phyloP scores from a whole-genome alignment of 1,140 invertebrate species.

The Trichoplusia ni region DNA sequence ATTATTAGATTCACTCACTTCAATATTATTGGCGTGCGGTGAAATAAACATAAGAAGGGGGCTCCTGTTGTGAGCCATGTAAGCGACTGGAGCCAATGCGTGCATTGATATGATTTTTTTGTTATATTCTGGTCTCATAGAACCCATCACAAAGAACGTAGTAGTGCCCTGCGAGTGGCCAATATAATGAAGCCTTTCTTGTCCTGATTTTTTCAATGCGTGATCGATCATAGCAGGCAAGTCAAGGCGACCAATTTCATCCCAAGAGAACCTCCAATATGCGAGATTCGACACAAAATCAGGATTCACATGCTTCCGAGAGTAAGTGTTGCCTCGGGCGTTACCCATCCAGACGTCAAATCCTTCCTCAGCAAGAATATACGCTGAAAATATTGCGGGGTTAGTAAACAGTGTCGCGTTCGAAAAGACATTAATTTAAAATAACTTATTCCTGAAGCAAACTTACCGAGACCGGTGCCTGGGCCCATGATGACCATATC shows the following conservation, averaged over 20 bases:
- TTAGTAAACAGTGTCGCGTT: neutral
- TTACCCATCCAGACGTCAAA: constrained; percentile 92
- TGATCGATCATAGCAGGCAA: constrained; percentile 89
- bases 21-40: constrained; percentile 54
- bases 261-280: constrained; percentile 91
- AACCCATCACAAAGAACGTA: constrained; percentile 84
- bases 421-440: too few species aligned
- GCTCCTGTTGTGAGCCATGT: constrained; percentile 65
- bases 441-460: too few species aligned
- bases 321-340: constrained; percentile 86
- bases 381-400: constrained; percentile 75
- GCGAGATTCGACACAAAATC: constrained; percentile 78
- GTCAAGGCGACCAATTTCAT: constrained; percentile 91
- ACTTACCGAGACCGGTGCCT: constrained; percentile 38
- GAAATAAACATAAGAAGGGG: constrained; percentile 50
- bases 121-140: constrained; percentile 82
- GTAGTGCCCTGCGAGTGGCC: constrained; percentile 88
- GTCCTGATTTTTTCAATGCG: constrained; percentile 83
- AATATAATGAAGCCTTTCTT: constrained; percentile 85
- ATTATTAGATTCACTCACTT: constrained; percentile 67
- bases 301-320: constrained; percentile 82
- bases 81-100: constrained; percentile 85
- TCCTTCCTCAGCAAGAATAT: constrained; percentile 86
- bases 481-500: constrained; percentile 49
- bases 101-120: constrained; percentile 69